Percentiles rank a stretch among this genome's conserved stretches.
phyloP scores from a whole-genome alignment of 2,888 invertebrate species.

The Volucella zonaria region DNA sequence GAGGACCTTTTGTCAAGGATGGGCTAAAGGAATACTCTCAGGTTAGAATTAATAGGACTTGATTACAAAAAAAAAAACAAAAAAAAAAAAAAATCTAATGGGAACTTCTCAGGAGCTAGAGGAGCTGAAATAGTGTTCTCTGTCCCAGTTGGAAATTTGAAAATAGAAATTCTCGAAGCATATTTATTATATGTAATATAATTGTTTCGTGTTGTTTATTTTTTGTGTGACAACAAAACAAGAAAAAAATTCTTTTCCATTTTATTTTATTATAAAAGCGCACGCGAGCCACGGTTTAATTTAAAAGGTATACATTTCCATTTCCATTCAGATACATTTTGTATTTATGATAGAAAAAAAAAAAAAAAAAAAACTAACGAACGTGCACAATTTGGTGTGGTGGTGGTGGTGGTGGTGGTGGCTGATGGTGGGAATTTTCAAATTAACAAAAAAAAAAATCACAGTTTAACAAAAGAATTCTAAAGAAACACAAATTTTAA shows the following conservation, averaged over 20 bases:
- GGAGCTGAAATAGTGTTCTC: conserved; percentile 44
- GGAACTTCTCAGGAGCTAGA: conserved; percentile 25
- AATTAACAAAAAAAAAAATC: neutral
- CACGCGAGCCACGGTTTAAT: conserved; percentile 57
- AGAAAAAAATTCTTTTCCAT: no score
- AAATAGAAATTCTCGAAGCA: conserved; percentile 82
- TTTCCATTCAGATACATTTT: conserved; percentile 33
- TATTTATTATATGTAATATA: conserved; percentile 72
- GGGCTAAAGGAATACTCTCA: neutral
- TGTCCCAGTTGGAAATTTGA: conserved; percentile 67
- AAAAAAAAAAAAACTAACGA: conserved; percentile 40
- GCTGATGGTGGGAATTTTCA: conserved; percentile 21
- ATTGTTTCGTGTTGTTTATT: conserved; percentile 15
- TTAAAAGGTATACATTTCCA: conserved; percentile 19
- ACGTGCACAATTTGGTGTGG: conserved; percentile 66
- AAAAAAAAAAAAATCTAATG: neutral
- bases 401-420: conserved; percentile 38
- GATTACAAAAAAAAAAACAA: neutral
- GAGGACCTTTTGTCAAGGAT: conserved; percentile 30
- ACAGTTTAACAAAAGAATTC: conserved; percentile 11
- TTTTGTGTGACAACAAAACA: conserved; percentile 11
- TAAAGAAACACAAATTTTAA: conserved; percentile 42
- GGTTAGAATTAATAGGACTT: conserved; percentile 1
- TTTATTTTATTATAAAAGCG: conserved; percentile 10
- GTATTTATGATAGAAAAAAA: neutral